These are phyloP conservation scores for Anableps anableps DNA, from an alignment of 2,797 vertebrate species.

Conservation along the genomic window DNA sequence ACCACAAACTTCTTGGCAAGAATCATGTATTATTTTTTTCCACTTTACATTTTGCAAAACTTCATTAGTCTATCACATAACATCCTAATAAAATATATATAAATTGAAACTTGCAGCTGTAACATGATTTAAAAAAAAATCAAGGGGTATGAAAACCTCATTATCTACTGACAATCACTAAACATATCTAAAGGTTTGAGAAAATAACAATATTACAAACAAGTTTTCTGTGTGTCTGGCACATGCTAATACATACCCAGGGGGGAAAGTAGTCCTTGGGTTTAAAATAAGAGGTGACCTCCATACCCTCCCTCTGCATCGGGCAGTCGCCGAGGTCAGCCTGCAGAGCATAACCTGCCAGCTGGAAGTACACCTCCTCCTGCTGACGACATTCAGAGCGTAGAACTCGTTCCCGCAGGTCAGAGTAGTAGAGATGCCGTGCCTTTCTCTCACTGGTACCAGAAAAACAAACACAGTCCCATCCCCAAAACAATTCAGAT, in stretches of 20 bases:
- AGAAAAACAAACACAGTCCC: background rate
- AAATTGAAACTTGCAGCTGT: background rate
- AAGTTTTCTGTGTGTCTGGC: background rate
- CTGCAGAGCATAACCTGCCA: slow-evolving; percentile 90
- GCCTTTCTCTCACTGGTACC: slow-evolving; percentile 85
- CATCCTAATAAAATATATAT: background rate
- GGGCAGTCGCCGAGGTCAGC: slow-evolving; percentile 87
- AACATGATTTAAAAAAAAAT: background rate
- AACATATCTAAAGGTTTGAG: background rate
- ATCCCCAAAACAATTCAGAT: background rate
- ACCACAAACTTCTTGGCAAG: background rate
- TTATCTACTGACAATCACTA: background rate
- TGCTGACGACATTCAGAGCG: slow-evolving; percentile 87
- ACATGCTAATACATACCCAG: slow-evolving; percentile 82
- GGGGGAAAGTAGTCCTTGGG: slow-evolving; percentile 91
- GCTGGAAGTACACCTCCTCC: slow-evolving; percentile 93
- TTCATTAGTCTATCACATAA: background rate
- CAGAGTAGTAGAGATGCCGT: slow-evolving; percentile 88
- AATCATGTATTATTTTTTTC: background rate
- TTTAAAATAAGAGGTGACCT: slow-evolving; percentile 85
- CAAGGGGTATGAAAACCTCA: background rate
- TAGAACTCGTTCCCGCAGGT: slow-evolving; percentile 88
- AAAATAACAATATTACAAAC: background rate
- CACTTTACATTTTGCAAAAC: background rate
- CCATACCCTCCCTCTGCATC: slow-evolving; percentile 61